phyloP scores from a whole-genome alignment of 1,140 invertebrate species.

The Leptopilina clavipes region DNA sequence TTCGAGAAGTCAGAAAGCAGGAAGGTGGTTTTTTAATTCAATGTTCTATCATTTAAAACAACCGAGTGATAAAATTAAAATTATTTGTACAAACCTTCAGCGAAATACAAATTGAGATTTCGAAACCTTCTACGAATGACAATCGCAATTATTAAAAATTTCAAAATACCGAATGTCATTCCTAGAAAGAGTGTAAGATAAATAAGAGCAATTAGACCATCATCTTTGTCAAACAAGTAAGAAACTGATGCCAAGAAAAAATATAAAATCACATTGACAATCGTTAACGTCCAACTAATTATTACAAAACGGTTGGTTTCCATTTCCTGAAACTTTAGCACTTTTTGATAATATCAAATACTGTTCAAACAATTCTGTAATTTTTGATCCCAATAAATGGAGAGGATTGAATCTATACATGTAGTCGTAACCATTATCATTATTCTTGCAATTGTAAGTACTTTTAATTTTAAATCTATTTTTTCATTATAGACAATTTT shows the following conservation, averaged over 20 bases:
- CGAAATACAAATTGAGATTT: background rate
- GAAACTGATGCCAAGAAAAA: background rate
- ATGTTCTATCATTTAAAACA: too few species aligned
- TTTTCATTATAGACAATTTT: background rate
- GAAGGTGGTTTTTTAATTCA: too few species aligned
- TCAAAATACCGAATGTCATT: background rate
- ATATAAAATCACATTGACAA: background rate
- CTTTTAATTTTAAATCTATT: background rate
- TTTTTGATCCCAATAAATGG: background rate
- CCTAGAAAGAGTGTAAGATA: background rate
- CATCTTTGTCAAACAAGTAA: background rate
- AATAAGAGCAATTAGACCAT: background rate
- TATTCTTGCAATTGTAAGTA: background rate
- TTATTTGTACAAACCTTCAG: background rate
- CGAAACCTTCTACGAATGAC: background rate
- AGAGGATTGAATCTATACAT: background rate
- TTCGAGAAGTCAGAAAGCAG: too few species aligned
- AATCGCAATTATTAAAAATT: background rate
- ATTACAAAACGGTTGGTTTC: background rate
- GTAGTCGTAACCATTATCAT: background rate
- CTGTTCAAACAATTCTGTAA: background rate
- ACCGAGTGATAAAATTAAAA: background rate
- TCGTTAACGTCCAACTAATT: background rate
- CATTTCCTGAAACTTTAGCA: background rate
- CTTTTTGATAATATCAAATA: background rate